These are phyloP conservation scores for Drosophila meridiana DNA, from an alignment of 2,888 invertebrate genomes.

Conservation along the genomic window DNA sequence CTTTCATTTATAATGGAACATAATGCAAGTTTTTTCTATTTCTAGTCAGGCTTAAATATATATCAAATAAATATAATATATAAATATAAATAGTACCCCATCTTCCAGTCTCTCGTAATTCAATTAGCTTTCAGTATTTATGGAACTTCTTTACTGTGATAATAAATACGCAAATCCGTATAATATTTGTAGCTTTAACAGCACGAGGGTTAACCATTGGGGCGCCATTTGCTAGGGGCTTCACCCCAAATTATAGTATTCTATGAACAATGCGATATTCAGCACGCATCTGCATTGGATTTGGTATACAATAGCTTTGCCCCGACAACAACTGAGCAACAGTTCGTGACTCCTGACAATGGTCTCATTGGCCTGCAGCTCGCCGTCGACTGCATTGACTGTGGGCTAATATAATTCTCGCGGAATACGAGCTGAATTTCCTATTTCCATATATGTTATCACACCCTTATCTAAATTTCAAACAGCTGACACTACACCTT, in stretches of 20 bases:
- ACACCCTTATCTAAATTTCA: too few species aligned
- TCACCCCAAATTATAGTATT: conserved; percentile 11
- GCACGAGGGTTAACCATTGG: conserved; percentile 20
- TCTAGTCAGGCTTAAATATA: too few species aligned
- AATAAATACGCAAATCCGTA: conserved; percentile 4
- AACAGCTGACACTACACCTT: neutral
- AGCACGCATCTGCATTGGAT: conserved; percentile 47
- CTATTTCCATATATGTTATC: neutral
- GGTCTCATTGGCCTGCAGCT: conserved; percentile 7
- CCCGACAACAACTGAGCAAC: conserved; percentile 29
- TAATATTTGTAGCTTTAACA: neutral
- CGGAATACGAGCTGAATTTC: neutral
- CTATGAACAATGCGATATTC: conserved; percentile 38
- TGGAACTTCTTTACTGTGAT: conserved; percentile 4
- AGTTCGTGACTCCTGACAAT: conserved; percentile 23
- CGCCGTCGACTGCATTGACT: conserved; percentile 33
- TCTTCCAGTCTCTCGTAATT: conserved; percentile 12
- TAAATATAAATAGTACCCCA: neutral
- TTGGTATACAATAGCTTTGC: conserved; percentile 44
- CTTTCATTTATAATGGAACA: too few species aligned
- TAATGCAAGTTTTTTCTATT: too few species aligned
- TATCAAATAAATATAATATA: too few species aligned
- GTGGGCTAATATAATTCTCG: neutral
- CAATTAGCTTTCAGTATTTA: conserved; percentile 22
- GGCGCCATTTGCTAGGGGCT: conserved; percentile 4